Base-by-base conservation (phyloP, 2,797 vertebrate species). In the Trichosurus vulpecula region DNA sequence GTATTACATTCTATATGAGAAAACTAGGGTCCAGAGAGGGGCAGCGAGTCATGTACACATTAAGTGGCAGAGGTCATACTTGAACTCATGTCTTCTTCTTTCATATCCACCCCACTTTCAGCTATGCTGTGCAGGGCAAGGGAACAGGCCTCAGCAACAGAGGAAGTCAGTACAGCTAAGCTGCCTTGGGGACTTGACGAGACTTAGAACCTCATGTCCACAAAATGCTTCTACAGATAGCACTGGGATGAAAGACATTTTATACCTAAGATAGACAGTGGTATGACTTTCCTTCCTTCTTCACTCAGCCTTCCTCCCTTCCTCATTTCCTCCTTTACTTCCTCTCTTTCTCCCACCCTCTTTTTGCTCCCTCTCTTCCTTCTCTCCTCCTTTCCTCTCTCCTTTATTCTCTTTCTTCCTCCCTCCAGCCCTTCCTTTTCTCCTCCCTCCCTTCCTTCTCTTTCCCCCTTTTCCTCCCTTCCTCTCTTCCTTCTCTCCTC, bases 111-210 rank as follows among this genome's bases (percentile, higher is more conserved):
- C 4, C 54, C 30, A 14, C 41, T 66, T 25, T 57, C 14, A 92
- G 55, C 31, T 74, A 56, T 35, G 9, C 31, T 61, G 31, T 4
- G 10, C 13, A 61, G 31, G 58, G 13, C 58, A 61, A 61, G 58
- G 13, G 58, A 61, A 35, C 0, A 93, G n/a, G 52, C 14, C 13
- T 94, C 93, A 94, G 55, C 92, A 96, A 95, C 90, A 97, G 97
- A 97, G 92, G 53, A 97, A 97, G 96, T 93, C 97, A 95, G 54
- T 95, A 91, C 95, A 96, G 89, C 57, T 92, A 52, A 81, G 35
- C 94, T 52, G 19, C 35, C 0, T 97, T 97, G 96, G 74, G 90
- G 92, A 61, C 91, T 89, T 74, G 96, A 97, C 96, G n/a, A 61
- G 94, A 96, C 92, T 96, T 96, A 94, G 92, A 96, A 87, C 54